A percentile compares a stretch with the other conserved stretches of the same genome.
Conservation (phyloP, 2,797 vertebrate species). For the Glossophaga mutica region DNA sequence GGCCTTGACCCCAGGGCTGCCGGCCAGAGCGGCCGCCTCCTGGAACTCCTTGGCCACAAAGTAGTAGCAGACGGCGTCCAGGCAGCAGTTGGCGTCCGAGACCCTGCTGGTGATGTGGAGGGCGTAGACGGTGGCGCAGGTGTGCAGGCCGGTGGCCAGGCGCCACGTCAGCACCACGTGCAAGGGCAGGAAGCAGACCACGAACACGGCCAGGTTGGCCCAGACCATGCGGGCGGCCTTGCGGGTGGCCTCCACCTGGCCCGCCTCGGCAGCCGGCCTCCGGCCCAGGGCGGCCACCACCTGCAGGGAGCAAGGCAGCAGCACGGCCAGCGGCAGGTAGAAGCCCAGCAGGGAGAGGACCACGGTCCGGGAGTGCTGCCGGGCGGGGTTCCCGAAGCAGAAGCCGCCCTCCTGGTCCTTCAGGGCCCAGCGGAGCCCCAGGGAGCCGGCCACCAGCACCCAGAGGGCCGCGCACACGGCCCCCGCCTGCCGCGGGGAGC, state of each 20-base stretch:
- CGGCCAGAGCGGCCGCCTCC: fast-evolving
- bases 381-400: background rate
- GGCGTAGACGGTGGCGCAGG: constrained; percentile 75
- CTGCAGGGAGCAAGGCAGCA: constrained; percentile 70
- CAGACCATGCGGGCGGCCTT: constrained; percentile 72
- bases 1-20: fast-evolving
- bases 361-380: fast-evolving
- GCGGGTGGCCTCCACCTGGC: background rate
- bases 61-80: constrained; percentile 90
- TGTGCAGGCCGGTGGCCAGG: constrained; percentile 73
- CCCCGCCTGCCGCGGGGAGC: constrained; percentile 52
- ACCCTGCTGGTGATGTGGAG: constrained; percentile 81
- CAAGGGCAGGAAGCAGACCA: constrained; percentile 86
- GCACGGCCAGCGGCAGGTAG: constrained; percentile 59
- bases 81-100: constrained; percentile 88
- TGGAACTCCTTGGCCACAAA: constrained; percentile 86
- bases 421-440: constrained; percentile 33
- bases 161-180: constrained; percentile 66
- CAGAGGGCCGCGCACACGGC: constrained; percentile 56
- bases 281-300: constrained; percentile 41
- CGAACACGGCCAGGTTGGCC: constrained; percentile 86
- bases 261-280: fast-evolving
- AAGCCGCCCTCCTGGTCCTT: background rate
- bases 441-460: constrained; percentile 34
- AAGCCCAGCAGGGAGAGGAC: constrained; percentile 57